These are phyloP conservation scores for Drosophila teissieri DNA, from an alignment of 1,140 invertebrate species.

Conservation along the genomic window DNA sequence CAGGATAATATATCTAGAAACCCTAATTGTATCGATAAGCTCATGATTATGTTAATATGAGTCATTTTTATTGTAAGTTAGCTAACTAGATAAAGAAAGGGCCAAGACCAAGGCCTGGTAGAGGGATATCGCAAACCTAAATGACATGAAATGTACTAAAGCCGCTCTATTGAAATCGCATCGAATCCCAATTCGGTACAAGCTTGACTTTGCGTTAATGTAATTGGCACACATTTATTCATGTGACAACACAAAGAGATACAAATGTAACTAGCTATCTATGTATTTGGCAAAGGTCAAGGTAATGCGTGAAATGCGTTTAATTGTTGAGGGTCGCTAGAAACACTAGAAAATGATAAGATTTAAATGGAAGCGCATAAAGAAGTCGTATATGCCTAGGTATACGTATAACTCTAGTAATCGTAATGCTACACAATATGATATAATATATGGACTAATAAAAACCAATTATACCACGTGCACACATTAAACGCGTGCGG, in stretches of 20 bases:
- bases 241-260: constrained; percentile 17
- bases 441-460: constrained; percentile 56
- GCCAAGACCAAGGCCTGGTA: background rate
- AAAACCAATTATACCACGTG: constrained; percentile 46
- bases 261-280: constrained; percentile 5
- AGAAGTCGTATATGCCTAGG: constrained; percentile 39
- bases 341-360: constrained; percentile 19
- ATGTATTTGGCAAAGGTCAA: constrained; percentile 11
- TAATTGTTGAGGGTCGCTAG: constrained; percentile 20
- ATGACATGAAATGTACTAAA: constrained; percentile 9
- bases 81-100: constrained; percentile 17
- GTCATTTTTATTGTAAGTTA: constrained; percentile 25
- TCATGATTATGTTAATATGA: constrained; percentile 15
- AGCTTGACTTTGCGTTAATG: constrained; percentile 16
- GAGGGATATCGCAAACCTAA: constrained; percentile 2
- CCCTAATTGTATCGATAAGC: constrained; percentile 18
- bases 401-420: constrained; percentile 41
- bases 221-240: constrained; percentile 23
- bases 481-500: constrained; percentile 28
- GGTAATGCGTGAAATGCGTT: constrained; percentile 9
- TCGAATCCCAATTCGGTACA: constrained; percentile 6
- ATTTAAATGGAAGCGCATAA: constrained; percentile 22
- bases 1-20: background rate
- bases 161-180: constrained; percentile 18
- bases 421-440: constrained; percentile 44